Percentiles rank a stretch among this genome's conserved stretches.
Evolutionary conservation across 2,797 vertebrate species (phyloP).

Genomic region (Rhynchotus rufescens): DNA sequence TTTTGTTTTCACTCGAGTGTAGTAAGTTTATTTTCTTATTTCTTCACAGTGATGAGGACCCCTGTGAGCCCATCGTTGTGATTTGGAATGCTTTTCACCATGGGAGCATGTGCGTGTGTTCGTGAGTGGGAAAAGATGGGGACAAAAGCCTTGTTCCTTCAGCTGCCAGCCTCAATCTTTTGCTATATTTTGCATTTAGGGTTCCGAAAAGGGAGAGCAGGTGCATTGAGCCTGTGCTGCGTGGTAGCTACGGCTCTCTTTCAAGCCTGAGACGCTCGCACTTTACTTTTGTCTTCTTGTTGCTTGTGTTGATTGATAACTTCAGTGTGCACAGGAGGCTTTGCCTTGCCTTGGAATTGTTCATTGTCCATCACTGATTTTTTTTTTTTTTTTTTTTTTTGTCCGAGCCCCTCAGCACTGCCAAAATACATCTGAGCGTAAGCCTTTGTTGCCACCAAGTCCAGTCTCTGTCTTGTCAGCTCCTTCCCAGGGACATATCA

Average conservation of each 20-base stretch:
- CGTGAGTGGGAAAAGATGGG: neutral
- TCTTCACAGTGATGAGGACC: rapidly evolving
- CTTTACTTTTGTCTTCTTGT: rapidly evolving
- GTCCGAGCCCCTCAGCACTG: neutral
- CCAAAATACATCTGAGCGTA: neutral
- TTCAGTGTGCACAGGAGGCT: neutral
- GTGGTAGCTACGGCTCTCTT: neutral
- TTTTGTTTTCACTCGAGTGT: neutral
- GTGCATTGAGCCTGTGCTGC: neutral
- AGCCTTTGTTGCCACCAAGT: neutral
- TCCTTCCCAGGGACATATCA: neutral
- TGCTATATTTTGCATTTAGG: neutral
- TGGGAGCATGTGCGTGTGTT: rapidly evolving
- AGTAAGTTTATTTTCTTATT: neutral
- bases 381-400: too few species aligned
- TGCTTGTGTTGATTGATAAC: neutral
- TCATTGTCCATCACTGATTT: neutral
- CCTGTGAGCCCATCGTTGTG: rapidly evolving
- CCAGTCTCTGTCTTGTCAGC: neutral
- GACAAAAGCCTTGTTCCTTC: neutral
- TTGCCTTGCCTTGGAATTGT: neutral
- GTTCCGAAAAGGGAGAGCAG: neutral
- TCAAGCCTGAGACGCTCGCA: too few species aligned
- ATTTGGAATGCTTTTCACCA: rapidly evolving
- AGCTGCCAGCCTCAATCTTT: neutral